Evolutionary conservation across 1,140 invertebrate genomes (phyloP).

Genomic region (Drosophila sp.): DNA sequence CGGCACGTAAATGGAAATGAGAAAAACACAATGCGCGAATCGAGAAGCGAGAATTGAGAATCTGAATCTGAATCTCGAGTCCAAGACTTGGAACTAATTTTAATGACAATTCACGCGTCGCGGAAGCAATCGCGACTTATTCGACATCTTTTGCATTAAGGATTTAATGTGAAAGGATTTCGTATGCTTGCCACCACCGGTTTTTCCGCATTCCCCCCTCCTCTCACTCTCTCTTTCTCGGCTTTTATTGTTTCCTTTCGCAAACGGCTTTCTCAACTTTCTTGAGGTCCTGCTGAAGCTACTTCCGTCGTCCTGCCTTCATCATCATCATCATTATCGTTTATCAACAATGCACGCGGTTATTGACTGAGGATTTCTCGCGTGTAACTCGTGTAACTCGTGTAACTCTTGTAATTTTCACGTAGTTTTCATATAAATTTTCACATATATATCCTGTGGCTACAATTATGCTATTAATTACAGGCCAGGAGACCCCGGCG

Average conservation of each 20-base stretch:
- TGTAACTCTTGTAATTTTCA: conserved; percentile 54
- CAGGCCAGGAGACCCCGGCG: conserved; percentile 19
- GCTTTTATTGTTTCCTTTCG: conserved; percentile 35
- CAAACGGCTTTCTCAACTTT: no score
- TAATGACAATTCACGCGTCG: conserved; percentile 78
- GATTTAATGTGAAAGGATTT: not conserved
- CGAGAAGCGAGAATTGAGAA: conserved; percentile 9
- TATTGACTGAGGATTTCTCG: conserved; percentile 18
- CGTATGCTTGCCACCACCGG: conserved; percentile 7
- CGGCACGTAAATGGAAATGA: conserved; percentile 71
- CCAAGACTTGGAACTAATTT: conserved; percentile 71
- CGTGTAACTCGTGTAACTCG: conserved; percentile 21
- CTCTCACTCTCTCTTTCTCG: conserved; percentile 4
- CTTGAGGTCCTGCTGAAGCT: not conserved
- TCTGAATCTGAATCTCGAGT: conserved; percentile 21
- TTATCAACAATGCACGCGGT: conserved; percentile 53
- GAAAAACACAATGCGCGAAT: conserved; percentile 63
- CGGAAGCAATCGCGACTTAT: conserved; percentile 52
- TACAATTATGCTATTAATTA: conserved; percentile 32
- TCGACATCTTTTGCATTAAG: not conserved
- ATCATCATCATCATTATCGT: conserved; percentile 42
- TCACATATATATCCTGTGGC: conserved; percentile 34
- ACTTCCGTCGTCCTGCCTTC: no score
- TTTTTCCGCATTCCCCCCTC: conserved; percentile 27
- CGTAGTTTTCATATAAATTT: conserved; percentile 56